phyloP scores from a whole-genome alignment of 2,113 vertebrate genomes.

The Rhizomys pruinosus region DNA sequence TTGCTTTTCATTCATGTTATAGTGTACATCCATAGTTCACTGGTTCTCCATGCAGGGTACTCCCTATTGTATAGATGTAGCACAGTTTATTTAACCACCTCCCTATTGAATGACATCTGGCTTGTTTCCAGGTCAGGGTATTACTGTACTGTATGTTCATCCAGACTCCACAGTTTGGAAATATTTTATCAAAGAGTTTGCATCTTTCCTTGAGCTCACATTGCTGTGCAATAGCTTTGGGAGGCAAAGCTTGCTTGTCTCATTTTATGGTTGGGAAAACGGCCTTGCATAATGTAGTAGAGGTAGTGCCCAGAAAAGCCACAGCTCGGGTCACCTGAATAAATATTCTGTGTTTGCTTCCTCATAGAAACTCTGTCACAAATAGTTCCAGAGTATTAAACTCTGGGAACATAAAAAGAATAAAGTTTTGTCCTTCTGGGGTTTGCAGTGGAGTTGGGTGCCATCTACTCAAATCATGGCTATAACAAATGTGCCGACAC shows the following conservation, averaged over 20 bases:
- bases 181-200: neutral
- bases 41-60: neutral
- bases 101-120: neutral
- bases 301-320: neutral
- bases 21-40: neutral
- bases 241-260: too few species aligned
- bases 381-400: neutral
- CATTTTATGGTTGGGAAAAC: neutral
- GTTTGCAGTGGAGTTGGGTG: neutral
- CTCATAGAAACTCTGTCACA: neutral
- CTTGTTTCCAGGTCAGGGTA: neutral
- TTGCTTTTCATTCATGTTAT: neutral
- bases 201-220: neutral
- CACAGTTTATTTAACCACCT: neutral
- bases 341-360: neutral
- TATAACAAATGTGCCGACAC: neutral
- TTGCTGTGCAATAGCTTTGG: neutral
- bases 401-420: neutral
- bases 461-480: neutral
- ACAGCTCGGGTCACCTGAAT: neutral
- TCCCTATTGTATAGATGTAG: neutral
- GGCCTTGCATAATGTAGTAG: neutral
- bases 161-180: neutral
- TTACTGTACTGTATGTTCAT: too few species aligned
- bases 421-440: neutral